These are phyloP conservation scores for Amphibalanus amphitrite DNA, from an alignment of 1,140 invertebrate species.

Conservation along the genomic window DNA sequence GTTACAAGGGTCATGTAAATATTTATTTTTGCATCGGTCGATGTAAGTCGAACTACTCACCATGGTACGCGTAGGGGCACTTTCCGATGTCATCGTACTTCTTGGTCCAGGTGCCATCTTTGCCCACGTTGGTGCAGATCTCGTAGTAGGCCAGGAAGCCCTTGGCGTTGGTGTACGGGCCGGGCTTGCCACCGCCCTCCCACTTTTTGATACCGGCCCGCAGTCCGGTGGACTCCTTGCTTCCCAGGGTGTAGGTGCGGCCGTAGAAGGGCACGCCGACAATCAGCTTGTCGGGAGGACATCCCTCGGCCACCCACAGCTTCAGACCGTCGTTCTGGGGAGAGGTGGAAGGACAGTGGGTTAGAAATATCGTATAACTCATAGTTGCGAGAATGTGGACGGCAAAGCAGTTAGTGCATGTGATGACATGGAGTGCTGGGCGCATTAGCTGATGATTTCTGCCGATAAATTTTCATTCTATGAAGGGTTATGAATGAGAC, in stretches of 20 bases:
- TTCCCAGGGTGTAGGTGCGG: slow-evolving; percentile 35
- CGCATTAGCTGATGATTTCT: too few species aligned
- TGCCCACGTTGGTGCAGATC: slow-evolving; percentile 47
- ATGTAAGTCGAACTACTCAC: slow-evolving; percentile 14
- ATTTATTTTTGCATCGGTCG: too few species aligned
- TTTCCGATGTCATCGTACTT: slow-evolving; percentile 18
- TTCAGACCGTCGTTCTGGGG: slow-evolving; percentile 29
- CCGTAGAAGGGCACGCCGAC: slow-evolving; percentile 43
- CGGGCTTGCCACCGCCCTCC: slow-evolving; percentile 20
- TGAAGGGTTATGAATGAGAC: too few species aligned
- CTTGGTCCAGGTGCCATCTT: slow-evolving; percentile 22
- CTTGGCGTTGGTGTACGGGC: slow-evolving; percentile 30
- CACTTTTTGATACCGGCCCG: slow-evolving; percentile 25
- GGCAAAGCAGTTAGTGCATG: neutral
- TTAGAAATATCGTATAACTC: too few species aligned
- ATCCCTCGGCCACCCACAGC: slow-evolving; percentile 37
- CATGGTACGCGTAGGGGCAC: slow-evolving; percentile 28
- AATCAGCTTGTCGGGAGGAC: slow-evolving; percentile 38
- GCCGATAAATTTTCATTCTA: too few species aligned
- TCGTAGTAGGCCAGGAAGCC: slow-evolving; percentile 39
- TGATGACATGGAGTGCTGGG: slow-evolving; percentile 6
- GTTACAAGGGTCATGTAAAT: neutral
- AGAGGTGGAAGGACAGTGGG: too few species aligned
- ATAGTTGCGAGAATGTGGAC: neutral
- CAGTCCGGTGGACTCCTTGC: slow-evolving; percentile 27